Evolutionary conservation across 2,113 vertebrate species (phyloP), one percentile per base, ranked within the genome.

Genomic region (Hypomesus transpacificus): DNA sequence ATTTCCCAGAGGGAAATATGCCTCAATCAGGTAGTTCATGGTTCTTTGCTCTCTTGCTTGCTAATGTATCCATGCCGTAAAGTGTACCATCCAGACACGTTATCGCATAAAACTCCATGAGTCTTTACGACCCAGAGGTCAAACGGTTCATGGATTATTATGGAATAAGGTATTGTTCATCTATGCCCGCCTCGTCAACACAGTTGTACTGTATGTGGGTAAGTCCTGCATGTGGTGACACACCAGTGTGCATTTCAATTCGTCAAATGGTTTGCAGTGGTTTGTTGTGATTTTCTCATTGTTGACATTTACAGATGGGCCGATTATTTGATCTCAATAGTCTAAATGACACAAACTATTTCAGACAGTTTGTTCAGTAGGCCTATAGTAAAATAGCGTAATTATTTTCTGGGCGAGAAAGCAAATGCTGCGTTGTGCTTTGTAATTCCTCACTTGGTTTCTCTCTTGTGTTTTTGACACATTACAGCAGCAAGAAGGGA

Each of bases 401-500:
- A 11, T 9, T 11, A 46, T 46, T 11, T 8, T 46, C 39, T 46
- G 8, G 39, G 9, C 9, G 39, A 46, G 39, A 11, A 46, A 11
- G 39, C 9, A 46, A 46, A 13, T 13, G 6, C 7, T 9, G 2
- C 9, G 39, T 46, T 46, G 39, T 46, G 39, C 9, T 46, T 13
- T 8, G 39, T 46, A 46, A 13, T 8, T 46, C 39, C 39, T 89
- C 70, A 90, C 79, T 3, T 69, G 68, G 61, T 58, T 66, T 58
- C 46, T 46, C 68, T 63, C 13, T 71, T 8, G 65, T 0, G 58
- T 71, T 65, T 81, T 67, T 73, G 61, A 51, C 59, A 73, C 7
- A 85, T 87, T 90, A 81, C 80, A 98, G 95, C 93, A 98, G 96
- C 95, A 99, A 97, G 94, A 98, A 99, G 92, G 92, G 92, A 81